Percentiles rank a stretch among this genome's conserved stretches.
Conservation (phyloP, 2,797 vertebrate species). For the Tarsius wallacei region DNA sequence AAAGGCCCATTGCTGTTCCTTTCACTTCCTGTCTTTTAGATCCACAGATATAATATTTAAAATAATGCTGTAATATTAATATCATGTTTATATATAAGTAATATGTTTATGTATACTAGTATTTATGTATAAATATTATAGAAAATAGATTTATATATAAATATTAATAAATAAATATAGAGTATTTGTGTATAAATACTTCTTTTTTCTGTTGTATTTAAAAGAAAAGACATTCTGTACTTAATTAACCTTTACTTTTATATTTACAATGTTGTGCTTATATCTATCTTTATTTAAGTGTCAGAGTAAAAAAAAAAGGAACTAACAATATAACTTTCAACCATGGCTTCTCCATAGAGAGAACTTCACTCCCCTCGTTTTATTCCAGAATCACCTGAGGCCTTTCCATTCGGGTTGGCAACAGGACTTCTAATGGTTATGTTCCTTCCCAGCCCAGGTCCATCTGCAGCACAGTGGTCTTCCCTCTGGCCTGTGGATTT, state of each 20-base stretch:
- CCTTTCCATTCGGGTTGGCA: rapidly evolving
- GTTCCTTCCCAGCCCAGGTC: rapidly evolving
- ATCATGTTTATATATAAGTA: neutral
- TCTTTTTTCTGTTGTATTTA: neutral
- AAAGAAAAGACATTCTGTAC: neutral
- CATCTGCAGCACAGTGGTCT: neutral
- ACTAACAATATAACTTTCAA: too few species aligned
- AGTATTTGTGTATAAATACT: neutral
- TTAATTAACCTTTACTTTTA: neutral
- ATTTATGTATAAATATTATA: neutral
- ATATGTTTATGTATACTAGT: neutral
- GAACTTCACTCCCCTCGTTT: neutral
- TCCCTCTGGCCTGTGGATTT: neutral
- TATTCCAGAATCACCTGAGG: too few species aligned
- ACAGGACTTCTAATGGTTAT: rapidly evolving
- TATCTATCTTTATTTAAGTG: neutral
- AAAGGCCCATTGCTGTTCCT: neutral
- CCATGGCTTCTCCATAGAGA: neutral
- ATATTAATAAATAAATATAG: neutral
- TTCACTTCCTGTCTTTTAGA: neutral
- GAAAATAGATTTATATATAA: neutral
- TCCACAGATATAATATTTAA: neutral
- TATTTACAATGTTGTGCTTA: neutral
- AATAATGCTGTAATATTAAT: neutral
- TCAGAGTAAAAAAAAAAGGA: neutral